phyloP scores from a whole-genome alignment of 2,113 vertebrate genomes.

The Oreotrochilus melanogaster region DNA sequence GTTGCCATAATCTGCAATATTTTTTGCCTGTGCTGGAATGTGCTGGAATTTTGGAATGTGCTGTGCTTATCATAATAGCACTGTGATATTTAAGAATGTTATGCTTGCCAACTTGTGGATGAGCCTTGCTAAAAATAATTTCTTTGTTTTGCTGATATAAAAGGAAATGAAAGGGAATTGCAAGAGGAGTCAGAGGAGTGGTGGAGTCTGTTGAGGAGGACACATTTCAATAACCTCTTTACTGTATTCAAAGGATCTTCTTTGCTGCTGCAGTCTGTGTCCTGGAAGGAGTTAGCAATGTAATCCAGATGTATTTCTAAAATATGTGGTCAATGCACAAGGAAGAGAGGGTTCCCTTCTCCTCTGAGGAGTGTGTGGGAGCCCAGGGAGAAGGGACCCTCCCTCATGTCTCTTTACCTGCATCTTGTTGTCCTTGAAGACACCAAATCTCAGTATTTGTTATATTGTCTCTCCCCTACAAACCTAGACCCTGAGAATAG shows the following conservation, averaged over 20 bases:
- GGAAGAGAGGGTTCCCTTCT: background rate
- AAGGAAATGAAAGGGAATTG: background rate
- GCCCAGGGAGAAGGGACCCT: background rate
- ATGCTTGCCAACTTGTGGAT: constrained; percentile 36
- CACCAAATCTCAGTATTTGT: background rate
- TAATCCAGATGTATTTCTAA: background rate
- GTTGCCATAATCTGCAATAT: constrained; percentile 41
- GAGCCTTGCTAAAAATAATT: constrained; percentile 32
- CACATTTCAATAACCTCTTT: background rate
- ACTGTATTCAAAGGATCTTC: background rate
- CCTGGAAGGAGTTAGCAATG: background rate
- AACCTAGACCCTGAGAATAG: background rate
- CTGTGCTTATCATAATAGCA: constrained; percentile 36
- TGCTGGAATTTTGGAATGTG: constrained; percentile 28
- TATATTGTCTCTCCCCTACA: background rate
- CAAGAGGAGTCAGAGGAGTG: background rate
- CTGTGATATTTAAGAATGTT: constrained; percentile 58
- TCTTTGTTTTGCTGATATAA: constrained; percentile 42
- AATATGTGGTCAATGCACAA: background rate
- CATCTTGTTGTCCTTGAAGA: background rate
- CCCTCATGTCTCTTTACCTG: background rate
- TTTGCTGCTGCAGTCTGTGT: background rate
- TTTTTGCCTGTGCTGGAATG: constrained; percentile 38
- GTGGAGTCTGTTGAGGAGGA: background rate
- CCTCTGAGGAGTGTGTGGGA: background rate